Base-by-base conservation (phyloP, 2,113 vertebrate genomes). In the Burhinus bistriatus region DNA sequence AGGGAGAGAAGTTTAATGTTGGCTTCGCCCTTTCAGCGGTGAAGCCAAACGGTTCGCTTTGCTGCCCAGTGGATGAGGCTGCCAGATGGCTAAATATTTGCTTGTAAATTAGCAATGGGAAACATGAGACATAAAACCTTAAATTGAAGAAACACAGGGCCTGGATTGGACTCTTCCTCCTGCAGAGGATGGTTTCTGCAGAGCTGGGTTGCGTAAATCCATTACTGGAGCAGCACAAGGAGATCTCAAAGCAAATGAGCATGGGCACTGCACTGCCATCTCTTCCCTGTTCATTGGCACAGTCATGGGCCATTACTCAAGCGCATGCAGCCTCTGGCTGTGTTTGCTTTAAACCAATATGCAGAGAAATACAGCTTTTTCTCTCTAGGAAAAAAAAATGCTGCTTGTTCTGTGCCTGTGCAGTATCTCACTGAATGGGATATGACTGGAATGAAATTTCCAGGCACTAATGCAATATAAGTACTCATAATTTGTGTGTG, bases 41-140 rank as follows among this genome's bases (percentile, higher is more conserved):
- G 12, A 42, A 83, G 77, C 79, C 81, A 21, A 82, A 61, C 1
- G 0, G 45, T 49, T 93, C 0, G 22, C 94, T 92, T 32, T 84
- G 94, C 87, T 96, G 94, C 90, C 85, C 9, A 6, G 65, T 40
- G 90, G 68, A 84, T 9, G 7, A 69, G 57, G 72, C 88, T 96
- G 94, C 90, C 96, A 95, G 95, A 90, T 95, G 95, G 94, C 91
- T 93, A 94, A 91, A 91, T 91, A 93, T 87, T 91, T 95, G 84
- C 94, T 93, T 86, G 73, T 72, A 90, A 89, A 85, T 96, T 87
- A 95, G 78, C 93, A 87, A n/a, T 22, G 75, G 84, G 66, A 85
- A 96, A 47, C 36, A 12, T 40, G 65, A n/a, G 1, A 54, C 11
- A 25, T 81, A 88, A 75, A 89, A 36, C 54, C 54, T 47, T 65